Evolutionary conservation across 2,797 vertebrate genomes (phyloP).

Genomic region (Sarcophilus harrisii): DNA sequence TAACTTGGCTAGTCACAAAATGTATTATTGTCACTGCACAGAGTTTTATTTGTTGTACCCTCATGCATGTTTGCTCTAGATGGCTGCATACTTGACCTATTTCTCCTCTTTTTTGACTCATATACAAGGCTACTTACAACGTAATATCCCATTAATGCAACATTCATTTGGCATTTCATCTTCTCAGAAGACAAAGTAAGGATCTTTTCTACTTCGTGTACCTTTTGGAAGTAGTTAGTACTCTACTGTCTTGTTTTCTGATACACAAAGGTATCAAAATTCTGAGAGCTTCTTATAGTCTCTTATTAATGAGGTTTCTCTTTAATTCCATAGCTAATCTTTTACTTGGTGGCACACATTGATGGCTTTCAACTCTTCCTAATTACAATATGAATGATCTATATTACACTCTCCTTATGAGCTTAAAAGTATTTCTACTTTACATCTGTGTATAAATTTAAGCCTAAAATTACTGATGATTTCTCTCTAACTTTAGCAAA

Average conservation of each 20-base stretch:
- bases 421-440: too few species aligned
- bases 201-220: neutral
- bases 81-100: neutral
- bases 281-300: neutral
- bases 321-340: too few species aligned
- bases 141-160: neutral
- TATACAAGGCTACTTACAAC: neutral
- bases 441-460: too few species aligned
- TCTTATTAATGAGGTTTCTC: too few species aligned
- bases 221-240: neutral
- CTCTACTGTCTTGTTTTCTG: neutral
- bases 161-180: neutral
- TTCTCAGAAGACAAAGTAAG: neutral
- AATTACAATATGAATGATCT: too few species aligned
- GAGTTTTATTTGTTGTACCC: neutral
- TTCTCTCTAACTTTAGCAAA: too few species aligned
- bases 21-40: neutral
- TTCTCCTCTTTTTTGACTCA: neutral
- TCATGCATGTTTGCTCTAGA: neutral
- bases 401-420: too few species aligned
- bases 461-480: too few species aligned
- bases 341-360: too few species aligned
- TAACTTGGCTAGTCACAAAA: too few species aligned
- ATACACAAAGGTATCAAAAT: neutral
- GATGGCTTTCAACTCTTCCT: too few species aligned